These are phyloP conservation scores for Osmerus mordax DNA, from an alignment of 2,113 vertebrate genomes.

Conservation along the genomic window DNA sequence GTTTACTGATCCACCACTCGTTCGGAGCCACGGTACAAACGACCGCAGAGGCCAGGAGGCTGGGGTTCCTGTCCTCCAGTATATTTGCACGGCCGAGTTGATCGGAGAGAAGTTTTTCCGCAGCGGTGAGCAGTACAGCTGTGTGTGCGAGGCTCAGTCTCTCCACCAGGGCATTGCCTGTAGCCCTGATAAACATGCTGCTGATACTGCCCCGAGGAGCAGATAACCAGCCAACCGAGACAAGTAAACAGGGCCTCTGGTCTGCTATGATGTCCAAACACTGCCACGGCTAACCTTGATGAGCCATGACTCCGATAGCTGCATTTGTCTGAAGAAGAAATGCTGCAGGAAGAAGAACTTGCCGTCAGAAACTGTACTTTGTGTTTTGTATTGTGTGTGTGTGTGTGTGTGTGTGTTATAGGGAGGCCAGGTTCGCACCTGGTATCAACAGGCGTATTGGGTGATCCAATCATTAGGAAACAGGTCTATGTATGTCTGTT, in stretches of 20 bases:
- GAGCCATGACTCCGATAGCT: neutral
- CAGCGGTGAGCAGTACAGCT: neutral
- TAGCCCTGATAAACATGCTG: neutral
- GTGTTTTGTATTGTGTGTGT: too few species aligned
- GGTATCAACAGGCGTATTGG: too few species aligned
- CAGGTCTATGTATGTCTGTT: too few species aligned
- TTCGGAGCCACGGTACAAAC: neutral
- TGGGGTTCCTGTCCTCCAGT: neutral
- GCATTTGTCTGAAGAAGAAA: constrained; percentile 36
- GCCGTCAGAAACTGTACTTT: too few species aligned
- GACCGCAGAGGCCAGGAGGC: neutral
- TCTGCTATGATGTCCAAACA: constrained; percentile 42
- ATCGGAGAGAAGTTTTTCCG: neutral
- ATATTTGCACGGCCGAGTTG: constrained; percentile 1
- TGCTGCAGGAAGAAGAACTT: constrained; percentile 1
- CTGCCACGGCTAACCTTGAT: neutral
- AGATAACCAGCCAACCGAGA: constrained; percentile 45
- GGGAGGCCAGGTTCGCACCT: too few species aligned
- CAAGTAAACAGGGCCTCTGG: constrained; percentile 32
- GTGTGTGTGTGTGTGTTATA: too few species aligned
- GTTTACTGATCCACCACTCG: neutral
- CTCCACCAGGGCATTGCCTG: constrained; percentile 6
- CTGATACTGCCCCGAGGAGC: constrained; percentile 23
- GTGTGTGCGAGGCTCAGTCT: constrained; percentile 2
- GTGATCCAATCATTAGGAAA: too few species aligned